phyloP scores from a whole-genome alignment of 2,113 vertebrate genomes.

The Onychostruthus taczanowskii region DNA sequence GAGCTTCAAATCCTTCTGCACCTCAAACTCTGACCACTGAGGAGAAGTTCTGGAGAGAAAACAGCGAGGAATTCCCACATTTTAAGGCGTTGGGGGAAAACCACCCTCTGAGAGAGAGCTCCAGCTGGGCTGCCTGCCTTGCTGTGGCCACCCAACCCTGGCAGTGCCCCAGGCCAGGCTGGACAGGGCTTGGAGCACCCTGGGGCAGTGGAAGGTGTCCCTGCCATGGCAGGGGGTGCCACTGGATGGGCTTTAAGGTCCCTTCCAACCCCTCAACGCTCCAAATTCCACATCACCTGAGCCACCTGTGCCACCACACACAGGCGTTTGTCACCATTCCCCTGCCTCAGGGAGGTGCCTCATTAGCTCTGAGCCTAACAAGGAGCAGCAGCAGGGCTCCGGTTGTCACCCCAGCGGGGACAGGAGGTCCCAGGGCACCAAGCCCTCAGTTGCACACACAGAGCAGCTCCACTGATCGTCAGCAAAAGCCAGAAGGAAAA shows the following conservation, averaged over 20 bases:
- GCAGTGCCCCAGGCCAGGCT: rapidly evolving
- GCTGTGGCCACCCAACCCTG: background rate
- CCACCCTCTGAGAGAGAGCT: background rate
- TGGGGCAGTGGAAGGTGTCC: background rate
- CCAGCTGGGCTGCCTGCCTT: background rate
- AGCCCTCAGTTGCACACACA: rapidly evolving
- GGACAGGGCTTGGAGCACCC: background rate
- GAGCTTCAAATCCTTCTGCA: background rate
- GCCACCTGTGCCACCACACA: rapidly evolving
- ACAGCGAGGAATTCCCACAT: rapidly evolving
- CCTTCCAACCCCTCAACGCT: background rate
- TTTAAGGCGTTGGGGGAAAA: background rate
- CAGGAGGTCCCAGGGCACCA: background rate
- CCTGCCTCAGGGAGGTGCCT: background rate
- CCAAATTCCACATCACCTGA: background rate
- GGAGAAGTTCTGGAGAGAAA: background rate
- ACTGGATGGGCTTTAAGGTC: background rate
- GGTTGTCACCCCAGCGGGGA: background rate
- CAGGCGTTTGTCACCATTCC: background rate
- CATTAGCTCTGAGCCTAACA: background rate
- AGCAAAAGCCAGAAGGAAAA: background rate
- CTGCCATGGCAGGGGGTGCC: background rate
- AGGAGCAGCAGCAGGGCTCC: background rate
- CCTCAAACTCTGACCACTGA: background rate
- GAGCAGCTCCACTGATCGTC: background rate